These are phyloP conservation scores for Spicauda simplicius DNA, from an alignment of 2,888 invertebrate genomes.

Conservation along the genomic window DNA sequence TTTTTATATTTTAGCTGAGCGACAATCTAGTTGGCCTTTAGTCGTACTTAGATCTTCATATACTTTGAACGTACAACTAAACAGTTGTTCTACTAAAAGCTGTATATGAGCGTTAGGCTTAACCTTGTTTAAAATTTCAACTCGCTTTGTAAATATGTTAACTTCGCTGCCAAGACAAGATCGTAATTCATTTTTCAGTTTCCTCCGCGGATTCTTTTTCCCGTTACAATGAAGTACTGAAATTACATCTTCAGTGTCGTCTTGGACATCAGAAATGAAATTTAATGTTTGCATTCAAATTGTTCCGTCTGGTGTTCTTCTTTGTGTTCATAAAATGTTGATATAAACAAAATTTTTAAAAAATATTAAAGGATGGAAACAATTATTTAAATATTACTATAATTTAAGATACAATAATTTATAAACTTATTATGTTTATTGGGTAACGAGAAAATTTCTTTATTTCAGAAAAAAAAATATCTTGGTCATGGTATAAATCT, in stretches of 20 bases:
- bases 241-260: conserved; percentile 2
- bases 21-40: no score
- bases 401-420: no score
- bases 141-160: background rate
- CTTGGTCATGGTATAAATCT: no score
- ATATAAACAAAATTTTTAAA: background rate
- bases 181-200: background rate
- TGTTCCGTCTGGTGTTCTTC: background rate
- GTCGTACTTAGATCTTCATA: no score
- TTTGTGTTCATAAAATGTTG: background rate
- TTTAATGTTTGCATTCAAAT: background rate
- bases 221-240: background rate
- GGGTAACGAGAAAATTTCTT: no score
- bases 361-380: no score
- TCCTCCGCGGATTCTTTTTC: background rate
- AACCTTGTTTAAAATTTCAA: background rate
- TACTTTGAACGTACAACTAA: no score
- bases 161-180: background rate
- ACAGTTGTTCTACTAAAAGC: no score
- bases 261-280: background rate
- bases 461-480: no score
- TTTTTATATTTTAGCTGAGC: no score
- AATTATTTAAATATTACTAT: no score
- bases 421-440: no score
- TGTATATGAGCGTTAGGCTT: background rate